These are phyloP conservation scores for Callyntrura guangdongensis DNA, from an alignment of 2,888 invertebrate species.

Conservation along the genomic window DNA sequence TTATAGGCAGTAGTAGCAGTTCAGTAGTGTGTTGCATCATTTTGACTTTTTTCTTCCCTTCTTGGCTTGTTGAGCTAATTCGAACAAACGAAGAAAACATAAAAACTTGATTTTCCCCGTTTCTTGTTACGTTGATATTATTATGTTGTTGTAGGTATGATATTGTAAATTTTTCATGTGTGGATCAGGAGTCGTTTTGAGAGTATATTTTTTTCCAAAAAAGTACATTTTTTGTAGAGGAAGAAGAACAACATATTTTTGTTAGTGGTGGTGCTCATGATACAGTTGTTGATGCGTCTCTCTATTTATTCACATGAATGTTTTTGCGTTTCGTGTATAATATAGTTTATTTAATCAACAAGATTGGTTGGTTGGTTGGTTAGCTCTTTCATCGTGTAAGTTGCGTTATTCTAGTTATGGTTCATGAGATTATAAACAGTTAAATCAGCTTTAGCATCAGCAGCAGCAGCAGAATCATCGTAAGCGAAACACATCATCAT, in stretches of 20 bases:
- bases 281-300: constrained; percentile 45
- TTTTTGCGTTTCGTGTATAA: constrained; percentile 30
- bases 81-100: constrained; percentile 6
- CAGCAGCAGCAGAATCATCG: too few relatives aligned
- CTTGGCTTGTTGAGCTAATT: constrained; percentile 22
- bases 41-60: constrained; percentile 32
- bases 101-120: constrained; percentile 60
- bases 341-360: constrained; percentile 72
- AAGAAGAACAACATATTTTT: constrained; percentile 39
- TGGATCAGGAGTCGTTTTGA: not conserved
- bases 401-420: constrained; percentile 80
- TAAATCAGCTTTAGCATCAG: constrained; percentile 78
- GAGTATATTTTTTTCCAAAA: constrained; percentile 39
- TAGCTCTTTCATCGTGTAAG: constrained; percentile 55
- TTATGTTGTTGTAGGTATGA: not conserved
- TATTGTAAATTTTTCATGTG: constrained; percentile 7
- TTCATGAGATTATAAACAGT: constrained; percentile 82
- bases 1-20: constrained; percentile 15
- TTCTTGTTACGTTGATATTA: not conserved
- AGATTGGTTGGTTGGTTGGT: constrained; percentile 58
- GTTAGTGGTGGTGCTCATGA: constrained; percentile 50
- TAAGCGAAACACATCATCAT: constrained; percentile 10
- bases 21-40: constrained; percentile 19
- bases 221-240: constrained; percentile 12
- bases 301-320: constrained; percentile 69